Conservation (phyloP, 2,888 invertebrate species). For the Meta bourneti region DNA sequence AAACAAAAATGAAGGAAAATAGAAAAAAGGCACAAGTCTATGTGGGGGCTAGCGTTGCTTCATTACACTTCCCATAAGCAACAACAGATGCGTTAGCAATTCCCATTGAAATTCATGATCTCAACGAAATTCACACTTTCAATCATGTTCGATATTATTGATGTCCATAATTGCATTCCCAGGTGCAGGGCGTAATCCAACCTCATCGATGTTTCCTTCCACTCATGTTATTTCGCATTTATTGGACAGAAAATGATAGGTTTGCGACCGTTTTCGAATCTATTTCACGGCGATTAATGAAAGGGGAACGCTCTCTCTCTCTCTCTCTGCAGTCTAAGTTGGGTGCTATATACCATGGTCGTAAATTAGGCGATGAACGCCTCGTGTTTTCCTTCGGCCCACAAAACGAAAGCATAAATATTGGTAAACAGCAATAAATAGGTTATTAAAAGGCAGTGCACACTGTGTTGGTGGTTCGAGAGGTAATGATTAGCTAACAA, state of each 20-base stretch:
- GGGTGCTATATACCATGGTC: not conserved
- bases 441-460: conserved; percentile 1
- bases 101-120: no score
- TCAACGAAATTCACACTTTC: no score
- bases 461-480: not conserved
- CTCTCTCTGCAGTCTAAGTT: not conserved
- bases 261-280: not conserved
- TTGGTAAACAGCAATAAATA: not conserved
- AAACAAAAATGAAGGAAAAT: no score
- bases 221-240: not conserved
- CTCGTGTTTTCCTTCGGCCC: no score
- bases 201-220: no score
- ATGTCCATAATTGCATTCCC: no score
- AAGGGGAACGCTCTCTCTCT: not conserved
- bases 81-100: no score
- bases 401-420: conserved; percentile 5
- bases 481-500: conserved; percentile 19
- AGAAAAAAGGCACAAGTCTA: no score
- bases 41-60: no score
- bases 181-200: no score
- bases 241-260: not conserved
- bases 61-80: no score
- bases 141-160: no score
- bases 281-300: not conserved
- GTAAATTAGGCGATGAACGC: not conserved